phyloP scores from a whole-genome alignment of 1,140 invertebrate species.

The Cheumatopsyche charites region DNA sequence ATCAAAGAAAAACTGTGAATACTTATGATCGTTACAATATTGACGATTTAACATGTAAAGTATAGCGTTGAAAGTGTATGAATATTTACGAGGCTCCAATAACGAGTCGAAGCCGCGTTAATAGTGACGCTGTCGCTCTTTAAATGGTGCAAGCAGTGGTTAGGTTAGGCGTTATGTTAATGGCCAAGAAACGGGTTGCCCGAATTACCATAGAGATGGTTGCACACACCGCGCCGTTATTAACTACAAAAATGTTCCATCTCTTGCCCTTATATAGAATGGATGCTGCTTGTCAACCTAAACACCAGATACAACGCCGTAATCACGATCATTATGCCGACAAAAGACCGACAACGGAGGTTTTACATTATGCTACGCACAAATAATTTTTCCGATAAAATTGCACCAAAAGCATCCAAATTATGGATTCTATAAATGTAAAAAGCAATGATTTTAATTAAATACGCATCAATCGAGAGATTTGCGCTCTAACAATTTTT shows the following conservation, averaged over 20 bases:
- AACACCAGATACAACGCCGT: neutral
- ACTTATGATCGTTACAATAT: slow-evolving; percentile 10
- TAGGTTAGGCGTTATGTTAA: slow-evolving; percentile 16
- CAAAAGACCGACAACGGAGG: neutral
- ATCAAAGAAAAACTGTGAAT: slow-evolving; percentile 7
- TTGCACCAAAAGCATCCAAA: too few relatives aligned
- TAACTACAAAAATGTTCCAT: slow-evolving; percentile 15
- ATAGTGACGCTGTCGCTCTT: neutral
- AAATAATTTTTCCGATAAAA: too few relatives aligned
- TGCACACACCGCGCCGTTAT: neutral
- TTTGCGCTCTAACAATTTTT: too few relatives aligned
- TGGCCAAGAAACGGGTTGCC: slow-evolving; percentile 14
- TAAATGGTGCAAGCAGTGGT: neutral
- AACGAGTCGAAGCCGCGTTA: too few relatives aligned
- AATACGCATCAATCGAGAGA: too few relatives aligned
- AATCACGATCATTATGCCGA: neutral
- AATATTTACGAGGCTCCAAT: neutral
- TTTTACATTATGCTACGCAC: too few relatives aligned
- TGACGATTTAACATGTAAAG: slow-evolving; percentile 27
- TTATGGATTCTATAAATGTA: too few relatives aligned
- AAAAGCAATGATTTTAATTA: too few relatives aligned
- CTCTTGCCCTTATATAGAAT: slow-evolving; percentile 1
- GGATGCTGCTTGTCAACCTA: neutral
- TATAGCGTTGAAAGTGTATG: slow-evolving; percentile 25
- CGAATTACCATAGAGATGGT: slow-evolving; percentile 25